Evolutionary conservation across 2,113 vertebrate species (phyloP).

Genomic region (Thermophis baileyi): DNA sequence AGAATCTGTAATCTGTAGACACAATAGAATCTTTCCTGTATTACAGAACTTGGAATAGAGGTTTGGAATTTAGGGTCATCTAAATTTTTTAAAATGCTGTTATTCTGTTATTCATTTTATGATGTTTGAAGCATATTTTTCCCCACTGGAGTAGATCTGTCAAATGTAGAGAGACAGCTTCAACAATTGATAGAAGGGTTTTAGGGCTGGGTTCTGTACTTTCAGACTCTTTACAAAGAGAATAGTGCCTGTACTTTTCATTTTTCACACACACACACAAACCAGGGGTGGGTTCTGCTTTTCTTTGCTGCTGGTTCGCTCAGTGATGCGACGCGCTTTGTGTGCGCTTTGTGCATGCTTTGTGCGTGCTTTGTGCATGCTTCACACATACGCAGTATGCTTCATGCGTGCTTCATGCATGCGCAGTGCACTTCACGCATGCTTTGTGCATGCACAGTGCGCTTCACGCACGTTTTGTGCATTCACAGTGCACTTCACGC

Average conservation of each 20-base stretch:
- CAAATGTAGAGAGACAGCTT: background rate
- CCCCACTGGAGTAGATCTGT: background rate
- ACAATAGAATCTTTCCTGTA: background rate
- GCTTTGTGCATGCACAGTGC: too few relatives aligned
- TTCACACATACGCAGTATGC: too few relatives aligned
- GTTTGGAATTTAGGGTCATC: background rate
- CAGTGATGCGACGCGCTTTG: too few relatives aligned
- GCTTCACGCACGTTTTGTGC: too few relatives aligned
- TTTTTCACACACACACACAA: background rate
- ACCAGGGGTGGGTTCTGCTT: too few relatives aligned
- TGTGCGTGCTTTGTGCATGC: too few relatives aligned
- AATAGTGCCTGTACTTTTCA: background rate
- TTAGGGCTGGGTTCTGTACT: background rate
- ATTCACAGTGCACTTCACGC: too few relatives aligned
- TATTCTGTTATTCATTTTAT: background rate
- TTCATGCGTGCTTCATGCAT: too few relatives aligned
- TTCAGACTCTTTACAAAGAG: background rate
- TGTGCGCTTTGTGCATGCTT: too few relatives aligned
- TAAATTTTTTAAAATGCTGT: background rate
- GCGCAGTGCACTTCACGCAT: too few relatives aligned
- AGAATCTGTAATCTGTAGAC: background rate
- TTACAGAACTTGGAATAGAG: background rate
- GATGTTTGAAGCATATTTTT: background rate
- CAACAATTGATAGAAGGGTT: background rate
- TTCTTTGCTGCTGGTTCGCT: too few relatives aligned